These are phyloP conservation scores for Pristis pectinata DNA, from an alignment of 2,797 vertebrate species.

Conservation along the genomic window DNA sequence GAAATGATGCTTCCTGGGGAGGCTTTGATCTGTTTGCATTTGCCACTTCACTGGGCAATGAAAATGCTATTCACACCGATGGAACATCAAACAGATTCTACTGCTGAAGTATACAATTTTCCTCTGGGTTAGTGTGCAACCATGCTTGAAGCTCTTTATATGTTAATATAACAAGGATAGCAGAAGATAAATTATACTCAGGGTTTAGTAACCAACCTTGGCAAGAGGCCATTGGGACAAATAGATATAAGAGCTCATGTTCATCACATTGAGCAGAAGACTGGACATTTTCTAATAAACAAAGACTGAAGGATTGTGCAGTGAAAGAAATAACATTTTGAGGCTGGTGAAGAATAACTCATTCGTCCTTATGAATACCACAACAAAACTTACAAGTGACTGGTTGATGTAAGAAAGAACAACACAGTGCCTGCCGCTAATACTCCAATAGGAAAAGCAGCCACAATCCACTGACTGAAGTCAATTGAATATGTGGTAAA, in stretches of 20 bases:
- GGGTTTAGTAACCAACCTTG: not conserved
- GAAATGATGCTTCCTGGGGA: not conserved
- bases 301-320: not conserved
- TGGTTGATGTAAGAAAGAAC: not conserved
- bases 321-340: not conserved
- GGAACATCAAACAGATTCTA: not conserved
- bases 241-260: not conserved
- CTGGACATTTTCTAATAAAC: not conserved
- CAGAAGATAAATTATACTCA: not conserved
- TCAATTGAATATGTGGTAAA: not conserved
- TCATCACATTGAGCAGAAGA: constrained; percentile 11
- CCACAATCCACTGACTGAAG: not conserved
- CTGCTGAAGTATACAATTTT: constrained; percentile 1
- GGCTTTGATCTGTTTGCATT: not conserved
- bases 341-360: not conserved
- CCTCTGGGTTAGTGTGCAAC: not conserved
- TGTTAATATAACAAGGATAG: constrained; percentile 1
- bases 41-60: constrained; percentile 32
- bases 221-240: not conserved
- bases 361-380: not conserved
- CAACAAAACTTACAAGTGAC: not conserved
- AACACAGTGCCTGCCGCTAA: too few relatives aligned
- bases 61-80: not conserved
- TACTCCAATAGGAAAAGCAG: not conserved
- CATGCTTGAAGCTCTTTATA: not conserved